phyloP scores from a whole-genome alignment of 2,797 vertebrate species.

The Mormyrops attenuatus region DNA sequence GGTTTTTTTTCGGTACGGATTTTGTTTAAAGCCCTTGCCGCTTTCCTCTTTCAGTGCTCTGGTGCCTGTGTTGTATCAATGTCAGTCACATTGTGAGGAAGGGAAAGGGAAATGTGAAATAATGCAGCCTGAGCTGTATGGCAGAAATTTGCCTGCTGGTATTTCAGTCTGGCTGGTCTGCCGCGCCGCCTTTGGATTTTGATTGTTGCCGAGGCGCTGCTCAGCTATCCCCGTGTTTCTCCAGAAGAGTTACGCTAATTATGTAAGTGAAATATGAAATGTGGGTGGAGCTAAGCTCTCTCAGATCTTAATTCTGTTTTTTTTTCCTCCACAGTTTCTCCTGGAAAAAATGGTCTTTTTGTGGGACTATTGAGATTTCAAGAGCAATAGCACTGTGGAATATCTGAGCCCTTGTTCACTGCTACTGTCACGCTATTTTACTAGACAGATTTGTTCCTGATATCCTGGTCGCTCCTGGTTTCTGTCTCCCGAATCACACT shows the following conservation, averaged over 20 bases:
- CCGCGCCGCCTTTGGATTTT: neutral
- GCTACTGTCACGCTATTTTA: slow-evolving; percentile 23
- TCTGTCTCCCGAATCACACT: slow-evolving; percentile 26
- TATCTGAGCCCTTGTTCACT: slow-evolving; percentile 31
- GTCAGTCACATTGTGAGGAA: neutral
- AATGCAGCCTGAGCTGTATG: neutral
- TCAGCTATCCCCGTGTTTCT: neutral
- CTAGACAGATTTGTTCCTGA: slow-evolving; percentile 22
- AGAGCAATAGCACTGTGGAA: slow-evolving; percentile 35
- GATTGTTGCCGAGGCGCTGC: too few relatives aligned
- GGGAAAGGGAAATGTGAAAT: neutral
- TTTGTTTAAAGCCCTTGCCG: neutral
- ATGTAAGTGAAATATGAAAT: neutral
- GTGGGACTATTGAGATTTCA: slow-evolving; percentile 50
- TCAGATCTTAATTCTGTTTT: neutral
- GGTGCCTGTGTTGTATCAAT: neutral
- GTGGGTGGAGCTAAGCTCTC: neutral
- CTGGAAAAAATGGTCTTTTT: slow-evolving; percentile 60
- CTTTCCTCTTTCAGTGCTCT: neutral
- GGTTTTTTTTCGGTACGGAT: neutral
- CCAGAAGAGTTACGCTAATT: neutral
- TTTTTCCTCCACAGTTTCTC: slow-evolving; percentile 56
- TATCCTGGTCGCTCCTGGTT: slow-evolving; percentile 28
- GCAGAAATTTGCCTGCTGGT: neutral
- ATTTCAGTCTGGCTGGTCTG: neutral